Evolutionary conservation across 2,888 invertebrate species (phyloP).

Genomic region (Psylliodes chrysocephalus): DNA sequence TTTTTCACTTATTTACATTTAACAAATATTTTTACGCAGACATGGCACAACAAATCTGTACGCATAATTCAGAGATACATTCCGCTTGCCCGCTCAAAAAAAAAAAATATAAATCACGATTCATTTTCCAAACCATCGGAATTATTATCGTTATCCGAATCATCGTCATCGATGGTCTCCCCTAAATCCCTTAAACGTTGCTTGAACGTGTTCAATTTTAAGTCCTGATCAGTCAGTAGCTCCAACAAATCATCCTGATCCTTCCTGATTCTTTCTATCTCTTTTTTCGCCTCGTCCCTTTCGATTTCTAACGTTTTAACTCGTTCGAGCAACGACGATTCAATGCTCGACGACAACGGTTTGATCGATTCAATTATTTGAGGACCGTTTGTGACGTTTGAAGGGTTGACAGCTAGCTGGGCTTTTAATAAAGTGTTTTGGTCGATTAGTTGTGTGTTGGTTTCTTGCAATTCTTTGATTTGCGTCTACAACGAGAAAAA

Average conservation of each 20-base stretch:
- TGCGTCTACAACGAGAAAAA: conserved; percentile 66
- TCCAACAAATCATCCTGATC: conserved; percentile 95
- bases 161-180: conserved; percentile 58
- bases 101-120: conserved; percentile 15
- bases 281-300: conserved; percentile 47
- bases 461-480: conserved; percentile 75
- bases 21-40: too few relatives aligned
- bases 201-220: conserved; percentile 58
- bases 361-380: not conserved
- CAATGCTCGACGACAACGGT: not conserved
- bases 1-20: too few relatives aligned
- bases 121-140: conserved; percentile 49
- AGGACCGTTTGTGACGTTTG: not conserved
- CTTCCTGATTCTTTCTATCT: conserved; percentile 70
- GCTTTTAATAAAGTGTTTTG: conserved; percentile 89
- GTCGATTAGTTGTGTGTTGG: conserved; percentile 81
- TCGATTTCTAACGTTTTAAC: conserved; percentile 54
- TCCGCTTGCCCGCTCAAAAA: not conserved
- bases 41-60: too few relatives aligned
- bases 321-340: conserved; percentile 18
- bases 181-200: conserved; percentile 60
- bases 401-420: conserved; percentile 63
- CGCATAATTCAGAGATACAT: not conserved
- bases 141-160: conserved; percentile 56
- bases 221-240: conserved; percentile 88